A percentile compares a stretch with the other conserved stretches of the same genome.
Evolutionary conservation across 2,888 invertebrate species (phyloP).

Genomic region (Drosophila cracens): DNA sequence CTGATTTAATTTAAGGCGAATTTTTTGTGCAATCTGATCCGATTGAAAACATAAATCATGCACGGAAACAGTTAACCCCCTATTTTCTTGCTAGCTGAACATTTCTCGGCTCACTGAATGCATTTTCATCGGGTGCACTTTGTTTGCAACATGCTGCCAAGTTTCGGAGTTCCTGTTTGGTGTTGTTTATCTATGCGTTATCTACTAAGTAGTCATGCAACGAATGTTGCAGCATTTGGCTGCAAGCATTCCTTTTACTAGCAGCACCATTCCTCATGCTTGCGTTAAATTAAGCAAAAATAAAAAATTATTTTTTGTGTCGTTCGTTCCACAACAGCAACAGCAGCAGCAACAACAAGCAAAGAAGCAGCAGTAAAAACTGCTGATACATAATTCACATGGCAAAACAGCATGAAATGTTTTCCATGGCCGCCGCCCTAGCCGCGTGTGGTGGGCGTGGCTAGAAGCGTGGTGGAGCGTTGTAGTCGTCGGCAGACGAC

Average conservation of each 20-base stretch:
- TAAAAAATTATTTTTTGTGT: conserved; percentile 44
- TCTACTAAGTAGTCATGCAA: conserved; percentile 48
- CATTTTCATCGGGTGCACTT: conserved; percentile 10
- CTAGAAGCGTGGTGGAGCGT: conserved; percentile 24
- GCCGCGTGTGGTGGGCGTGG: conserved; percentile 50
- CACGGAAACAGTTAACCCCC: neutral
- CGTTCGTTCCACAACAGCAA: conserved; percentile 21
- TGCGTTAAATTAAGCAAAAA: conserved; percentile 68
- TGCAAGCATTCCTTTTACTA: conserved; percentile 32
- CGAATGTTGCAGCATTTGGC: conserved; percentile 33
- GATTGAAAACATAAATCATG: conserved; percentile 7
- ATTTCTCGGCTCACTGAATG: conserved; percentile 17
- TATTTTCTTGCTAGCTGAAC: conserved; percentile 1
- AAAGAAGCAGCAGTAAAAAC: conserved; percentile 16
- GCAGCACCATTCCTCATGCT: conserved; percentile 54
- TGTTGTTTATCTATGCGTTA: conserved; percentile 26
- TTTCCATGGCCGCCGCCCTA: conserved; percentile 55
- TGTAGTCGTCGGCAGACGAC: conserved; percentile 58
- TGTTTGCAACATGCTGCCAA: conserved; percentile 11
- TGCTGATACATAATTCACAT: conserved; percentile 77
- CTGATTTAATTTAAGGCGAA: neutral
- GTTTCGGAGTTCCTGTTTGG: conserved; percentile 7
- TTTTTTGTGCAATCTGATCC: neutral
- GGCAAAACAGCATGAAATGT: conserved; percentile 76
- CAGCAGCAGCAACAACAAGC: conserved; percentile 11